Evolutionary conservation across 2,888 invertebrate genomes (phyloP).

Genomic region (Lordiphosa andalusiaca): DNA sequence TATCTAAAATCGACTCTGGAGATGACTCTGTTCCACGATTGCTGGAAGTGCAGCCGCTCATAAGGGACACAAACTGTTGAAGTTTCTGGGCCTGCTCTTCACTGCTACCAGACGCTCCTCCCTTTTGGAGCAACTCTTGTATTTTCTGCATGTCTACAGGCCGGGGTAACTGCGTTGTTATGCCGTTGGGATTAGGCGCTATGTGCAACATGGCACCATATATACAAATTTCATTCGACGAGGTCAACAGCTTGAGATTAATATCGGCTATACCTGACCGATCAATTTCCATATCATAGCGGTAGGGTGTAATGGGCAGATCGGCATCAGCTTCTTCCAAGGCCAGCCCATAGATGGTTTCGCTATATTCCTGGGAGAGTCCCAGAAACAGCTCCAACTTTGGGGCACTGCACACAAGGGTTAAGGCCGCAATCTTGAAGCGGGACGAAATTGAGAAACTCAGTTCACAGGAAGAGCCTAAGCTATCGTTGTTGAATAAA

Average conservation of each 20-base stretch:
- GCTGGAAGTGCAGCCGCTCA: conserved; percentile 24
- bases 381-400: conserved; percentile 77
- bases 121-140: conserved; percentile 63
- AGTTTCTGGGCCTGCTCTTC: conserved; percentile 66
- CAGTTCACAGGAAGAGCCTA: conserved; percentile 69
- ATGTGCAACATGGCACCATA: conserved; percentile 75
- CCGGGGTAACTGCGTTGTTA: conserved; percentile 63
- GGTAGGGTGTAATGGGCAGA: conserved; percentile 55
- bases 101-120: conserved; percentile 30
- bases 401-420: conserved; percentile 71
- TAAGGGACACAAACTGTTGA: conserved; percentile 66
- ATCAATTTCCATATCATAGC: conserved; percentile 76
- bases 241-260: conserved; percentile 69
- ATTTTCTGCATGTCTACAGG: conserved; percentile 73
- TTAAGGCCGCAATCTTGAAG: conserved; percentile 72
- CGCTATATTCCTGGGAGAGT: conserved; percentile 69
- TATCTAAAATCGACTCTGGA: conserved; percentile 1
- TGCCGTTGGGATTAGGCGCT: conserved; percentile 75
- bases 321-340: conserved; percentile 60
- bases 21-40: conserved; percentile 2
- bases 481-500: conserved; percentile 47
- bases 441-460: conserved; percentile 54
- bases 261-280: conserved; percentile 72
- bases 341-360: conserved; percentile 72
- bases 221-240: conserved; percentile 71